These are phyloP conservation scores for Morinoia aosen DNA, from an alignment of 2,888 invertebrate species.

Conservation along the genomic window DNA sequence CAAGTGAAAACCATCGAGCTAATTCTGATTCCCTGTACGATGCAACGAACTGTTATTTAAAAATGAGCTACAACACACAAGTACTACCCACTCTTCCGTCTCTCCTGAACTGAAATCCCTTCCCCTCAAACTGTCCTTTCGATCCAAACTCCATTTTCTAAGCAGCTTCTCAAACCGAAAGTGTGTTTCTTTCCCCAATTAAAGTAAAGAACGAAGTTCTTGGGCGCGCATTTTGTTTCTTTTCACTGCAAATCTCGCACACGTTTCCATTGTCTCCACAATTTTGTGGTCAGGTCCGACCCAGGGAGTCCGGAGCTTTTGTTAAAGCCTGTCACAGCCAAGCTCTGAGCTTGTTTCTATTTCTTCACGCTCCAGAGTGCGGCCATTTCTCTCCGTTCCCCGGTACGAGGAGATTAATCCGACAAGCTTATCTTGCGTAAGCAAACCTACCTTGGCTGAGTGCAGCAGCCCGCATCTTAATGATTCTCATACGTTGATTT, in stretches of 20 bases:
- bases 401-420: neutral
- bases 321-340: slow-evolving; percentile 17
- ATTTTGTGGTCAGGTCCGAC: neutral
- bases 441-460: neutral
- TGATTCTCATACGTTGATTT: neutral
- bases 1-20: no score
- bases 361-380: neutral
- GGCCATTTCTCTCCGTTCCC: neutral
- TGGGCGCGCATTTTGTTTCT: neutral
- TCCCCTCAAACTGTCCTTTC: neutral
- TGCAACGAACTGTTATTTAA: no score
- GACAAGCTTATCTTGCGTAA: neutral
- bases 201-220: neutral
- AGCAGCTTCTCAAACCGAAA: neutral
- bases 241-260: neutral
- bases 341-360: neutral
- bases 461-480: neutral
- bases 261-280: neutral
- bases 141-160: neutral
- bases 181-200: neutral
- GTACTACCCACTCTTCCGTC: no score
- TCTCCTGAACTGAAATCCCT: neutral
- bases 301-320: neutral
- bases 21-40: no score
- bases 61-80: no score